Base-by-base conservation (phyloP, 2,113 vertebrate species). In the Danionella cerebrum region DNA sequence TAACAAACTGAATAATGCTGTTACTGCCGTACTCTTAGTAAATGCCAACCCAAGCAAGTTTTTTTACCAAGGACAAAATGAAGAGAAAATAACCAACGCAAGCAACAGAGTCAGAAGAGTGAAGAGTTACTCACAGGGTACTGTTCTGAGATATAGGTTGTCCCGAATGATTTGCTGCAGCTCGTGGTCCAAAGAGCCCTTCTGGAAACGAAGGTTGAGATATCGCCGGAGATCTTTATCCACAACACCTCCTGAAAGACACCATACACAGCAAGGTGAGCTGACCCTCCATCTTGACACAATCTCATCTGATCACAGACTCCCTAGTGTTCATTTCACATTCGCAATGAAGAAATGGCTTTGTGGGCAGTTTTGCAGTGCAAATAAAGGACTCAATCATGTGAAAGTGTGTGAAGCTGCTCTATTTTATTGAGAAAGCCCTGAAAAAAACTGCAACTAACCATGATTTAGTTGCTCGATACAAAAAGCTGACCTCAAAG, bases 121-220 rank as follows among this genome's bases (percentile, higher is more conserved):
- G 11, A 6, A 29, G 31, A 11, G 21, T 70, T 22, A 55, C 96
- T 99, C 80, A 99, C 96, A 99, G 67, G 96, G 96, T 80, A 98
- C 89, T 0, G 96, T 99, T 67, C 96, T 95, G 82, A 99, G 94
- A 91, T 99, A 98, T 81, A 99, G 95, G 80, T 98, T 99, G 88
- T 99, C 96, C 79, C 96, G 91, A 84, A 98, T 99, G 83, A 96
- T 96, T 88, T 98, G 95, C 84, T 99, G 96, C 51, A 99, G 91
- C 83, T 99, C 93, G 84, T 99, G 96, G 86, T 99, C 96, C 70
- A 97, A 91, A 0, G 96, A 99, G 55, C 92, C 94, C 75, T 99
- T 99, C 91, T 98, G 96, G 87, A 99, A 99, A 73, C 96, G 90
- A 71, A 98, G 88, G 83, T 93, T 99, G 91, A 99, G 96, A 92